phyloP scores from a whole-genome alignment of 2,113 vertebrate genomes.

The Phocoena sinus region DNA sequence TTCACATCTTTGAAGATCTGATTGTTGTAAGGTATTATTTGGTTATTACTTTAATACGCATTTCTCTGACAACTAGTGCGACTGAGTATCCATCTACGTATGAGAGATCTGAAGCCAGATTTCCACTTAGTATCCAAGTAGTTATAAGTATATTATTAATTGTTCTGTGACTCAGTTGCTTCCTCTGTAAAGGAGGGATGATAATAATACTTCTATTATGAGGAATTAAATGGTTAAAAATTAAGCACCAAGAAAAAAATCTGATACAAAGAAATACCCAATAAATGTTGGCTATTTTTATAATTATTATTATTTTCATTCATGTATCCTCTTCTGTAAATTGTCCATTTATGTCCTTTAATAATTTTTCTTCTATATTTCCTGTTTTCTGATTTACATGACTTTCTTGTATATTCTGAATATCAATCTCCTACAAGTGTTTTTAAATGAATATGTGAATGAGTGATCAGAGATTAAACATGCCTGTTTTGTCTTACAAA shows the following conservation, averaged over 20 bases:
- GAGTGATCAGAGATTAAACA: conserved; percentile 15
- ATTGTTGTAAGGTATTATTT: background rate
- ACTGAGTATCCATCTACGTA: background rate
- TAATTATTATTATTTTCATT: background rate
- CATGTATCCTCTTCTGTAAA: background rate
- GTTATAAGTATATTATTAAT: background rate
- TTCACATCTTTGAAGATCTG: background rate
- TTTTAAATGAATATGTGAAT: conserved; percentile 1
- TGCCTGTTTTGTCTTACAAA: background rate
- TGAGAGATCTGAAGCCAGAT: background rate
- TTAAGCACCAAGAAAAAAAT: background rate
- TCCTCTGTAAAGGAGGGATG: background rate
- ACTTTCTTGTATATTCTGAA: background rate
- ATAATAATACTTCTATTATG: background rate
- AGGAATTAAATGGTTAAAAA: background rate
- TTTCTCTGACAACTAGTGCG: background rate
- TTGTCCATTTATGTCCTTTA: background rate
- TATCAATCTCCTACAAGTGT: background rate
- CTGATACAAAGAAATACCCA: background rate
- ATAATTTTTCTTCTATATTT: background rate
- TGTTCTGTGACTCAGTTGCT: background rate
- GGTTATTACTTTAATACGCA: background rate
- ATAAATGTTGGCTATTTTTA: background rate
- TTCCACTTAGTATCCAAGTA: background rate
- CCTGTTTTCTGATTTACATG: background rate